phyloP scores from a whole-genome alignment of 2,113 vertebrate genomes.

The Sorex fumeus region DNA sequence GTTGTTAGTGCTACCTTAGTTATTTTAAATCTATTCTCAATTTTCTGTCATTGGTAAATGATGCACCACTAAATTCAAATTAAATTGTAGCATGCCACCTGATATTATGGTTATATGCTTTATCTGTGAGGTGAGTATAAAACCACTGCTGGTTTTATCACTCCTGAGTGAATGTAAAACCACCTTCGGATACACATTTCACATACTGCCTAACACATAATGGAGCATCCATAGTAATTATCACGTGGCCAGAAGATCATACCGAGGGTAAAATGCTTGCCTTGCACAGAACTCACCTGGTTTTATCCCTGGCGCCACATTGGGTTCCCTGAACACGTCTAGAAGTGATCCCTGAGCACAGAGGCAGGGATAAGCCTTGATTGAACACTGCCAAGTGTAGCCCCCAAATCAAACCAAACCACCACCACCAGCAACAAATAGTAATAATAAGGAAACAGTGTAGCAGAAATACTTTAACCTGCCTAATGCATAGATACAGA shows the following conservation, averaged over 20 bases:
- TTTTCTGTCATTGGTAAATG: neutral
- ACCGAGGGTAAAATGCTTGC: too few species aligned
- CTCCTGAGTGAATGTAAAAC: neutral
- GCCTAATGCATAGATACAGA: neutral
- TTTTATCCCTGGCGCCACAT: too few species aligned
- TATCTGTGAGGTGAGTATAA: constrained; percentile 8
- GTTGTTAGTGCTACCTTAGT: neutral
- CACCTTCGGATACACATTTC: neutral
- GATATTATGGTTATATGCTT: neutral
- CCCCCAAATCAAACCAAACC: too few species aligned
- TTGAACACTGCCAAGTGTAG: too few species aligned
- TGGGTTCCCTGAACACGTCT: too few species aligned
- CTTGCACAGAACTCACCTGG: too few species aligned
- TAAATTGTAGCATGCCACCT: neutral
- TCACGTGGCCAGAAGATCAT: neutral
- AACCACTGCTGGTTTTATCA: neutral
- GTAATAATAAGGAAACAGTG: neutral
- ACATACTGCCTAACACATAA: neutral
- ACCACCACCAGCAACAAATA: too few species aligned
- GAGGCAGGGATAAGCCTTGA: too few species aligned
- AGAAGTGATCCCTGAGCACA: too few species aligned
- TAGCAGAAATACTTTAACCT: neutral
- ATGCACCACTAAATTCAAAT: constrained; percentile 22
- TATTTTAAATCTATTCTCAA: neutral
- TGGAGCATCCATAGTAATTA: neutral